These are phyloP conservation scores for Tetramorium parvispinum DNA, from an alignment of 1,140 invertebrate species.

Conservation along the genomic window DNA sequence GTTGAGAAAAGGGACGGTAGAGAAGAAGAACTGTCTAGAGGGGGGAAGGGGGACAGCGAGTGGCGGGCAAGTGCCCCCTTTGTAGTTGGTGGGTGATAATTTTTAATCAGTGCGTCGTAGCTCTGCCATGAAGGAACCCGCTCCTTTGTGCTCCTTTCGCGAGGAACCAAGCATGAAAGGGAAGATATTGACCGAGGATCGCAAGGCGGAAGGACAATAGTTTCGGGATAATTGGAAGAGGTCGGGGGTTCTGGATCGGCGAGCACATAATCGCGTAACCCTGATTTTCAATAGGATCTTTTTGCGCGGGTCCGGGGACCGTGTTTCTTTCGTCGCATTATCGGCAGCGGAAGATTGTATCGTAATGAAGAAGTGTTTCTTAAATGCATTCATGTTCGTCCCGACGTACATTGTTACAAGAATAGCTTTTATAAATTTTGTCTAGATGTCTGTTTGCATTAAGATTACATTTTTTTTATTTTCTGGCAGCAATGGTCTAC, in stretches of 20 bases:
- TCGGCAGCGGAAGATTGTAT: constrained; percentile 38
- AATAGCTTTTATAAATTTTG: constrained; percentile 18
- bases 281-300: constrained; percentile 70
- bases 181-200: constrained; percentile 68
- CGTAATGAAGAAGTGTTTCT: constrained; percentile 30
- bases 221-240: constrained; percentile 77
- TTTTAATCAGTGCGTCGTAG: constrained; percentile 80
- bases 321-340: constrained; percentile 28
- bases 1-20: neutral
- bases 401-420: neutral
- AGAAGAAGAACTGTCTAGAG: neutral
- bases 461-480: neutral
- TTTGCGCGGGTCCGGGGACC: constrained; percentile 27
- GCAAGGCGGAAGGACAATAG: constrained; percentile 73
- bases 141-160: constrained; percentile 72
- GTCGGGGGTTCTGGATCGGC: constrained; percentile 65
- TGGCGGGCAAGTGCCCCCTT: constrained; percentile 71
- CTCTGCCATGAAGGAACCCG: constrained; percentile 71
- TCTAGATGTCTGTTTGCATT: neutral
- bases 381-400: neutral
- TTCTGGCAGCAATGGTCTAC: neutral
- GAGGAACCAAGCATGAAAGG: constrained; percentile 56
- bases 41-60: constrained; percentile 48
- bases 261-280: constrained; percentile 68
- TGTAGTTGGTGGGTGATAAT: constrained; percentile 80